Conservation (phyloP, 2,888 invertebrate species). For the Lissonota sp. region DNA sequence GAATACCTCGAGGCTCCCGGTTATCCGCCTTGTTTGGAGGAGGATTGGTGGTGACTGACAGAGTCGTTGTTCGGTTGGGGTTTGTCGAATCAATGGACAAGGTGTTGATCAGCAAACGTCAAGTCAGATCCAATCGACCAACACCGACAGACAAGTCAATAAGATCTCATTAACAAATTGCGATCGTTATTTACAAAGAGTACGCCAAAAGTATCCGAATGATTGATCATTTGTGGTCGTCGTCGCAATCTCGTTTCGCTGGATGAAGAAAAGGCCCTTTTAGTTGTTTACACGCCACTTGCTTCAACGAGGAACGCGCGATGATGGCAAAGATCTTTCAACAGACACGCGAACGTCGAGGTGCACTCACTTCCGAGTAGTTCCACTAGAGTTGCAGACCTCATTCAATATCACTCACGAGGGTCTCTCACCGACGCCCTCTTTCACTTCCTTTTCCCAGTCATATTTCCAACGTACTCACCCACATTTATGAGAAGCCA, state of each 20-base stretch:
- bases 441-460: neutral
- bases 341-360: constrained; percentile 41
- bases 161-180: constrained; percentile 6
- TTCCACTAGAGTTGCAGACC: constrained; percentile 61
- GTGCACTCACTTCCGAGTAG: constrained; percentile 55
- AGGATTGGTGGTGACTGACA: constrained; percentile 51
- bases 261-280: neutral
- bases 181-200: neutral
- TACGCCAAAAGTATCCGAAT: no score
- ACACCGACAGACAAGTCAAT: constrained; percentile 19
- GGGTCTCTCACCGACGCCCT: constrained; percentile 42
- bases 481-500: constrained; percentile 3
- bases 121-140: constrained; percentile 20
- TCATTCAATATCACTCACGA: constrained; percentile 61
- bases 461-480: constrained; percentile 13
- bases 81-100: constrained; percentile 41
- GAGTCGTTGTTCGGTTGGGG: constrained; percentile 13
- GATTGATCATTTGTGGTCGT: constrained; percentile 4
- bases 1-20: constrained; percentile 43
- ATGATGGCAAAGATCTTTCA: constrained; percentile 35
- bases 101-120: constrained; percentile 29
- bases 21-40: constrained; percentile 31
- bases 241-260: constrained; percentile 17
- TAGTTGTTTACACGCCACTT: constrained; percentile 29
- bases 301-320: constrained; percentile 30